phyloP scores from a whole-genome alignment of 2,888 invertebrate species.

The Ormyrus pomaceus region DNA sequence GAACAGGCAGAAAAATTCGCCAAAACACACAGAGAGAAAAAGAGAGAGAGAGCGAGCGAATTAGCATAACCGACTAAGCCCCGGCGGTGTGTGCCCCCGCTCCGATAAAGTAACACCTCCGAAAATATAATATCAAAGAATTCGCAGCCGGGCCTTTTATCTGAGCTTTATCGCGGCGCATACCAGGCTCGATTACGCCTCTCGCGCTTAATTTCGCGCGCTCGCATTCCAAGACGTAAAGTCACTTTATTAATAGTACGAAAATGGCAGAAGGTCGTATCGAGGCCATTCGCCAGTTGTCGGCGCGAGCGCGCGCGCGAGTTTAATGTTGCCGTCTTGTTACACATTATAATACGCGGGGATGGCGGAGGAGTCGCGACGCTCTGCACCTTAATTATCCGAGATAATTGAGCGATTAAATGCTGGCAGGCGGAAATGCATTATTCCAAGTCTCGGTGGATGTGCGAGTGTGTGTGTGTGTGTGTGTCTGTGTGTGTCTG shows the following conservation, averaged over 20 bases:
- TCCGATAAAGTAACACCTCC: too few species aligned
- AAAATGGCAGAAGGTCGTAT: conserved; percentile 45
- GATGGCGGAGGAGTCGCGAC: too few species aligned
- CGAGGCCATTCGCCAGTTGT: conserved; percentile 39
- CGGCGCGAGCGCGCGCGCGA: not conserved
- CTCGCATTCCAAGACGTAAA: conserved; percentile 38
- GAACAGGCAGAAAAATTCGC: too few species aligned
- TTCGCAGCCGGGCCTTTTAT: too few species aligned
- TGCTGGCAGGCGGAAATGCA: conserved; percentile 16
- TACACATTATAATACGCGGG: too few species aligned
- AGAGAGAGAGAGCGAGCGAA: too few species aligned
- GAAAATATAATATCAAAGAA: too few species aligned
- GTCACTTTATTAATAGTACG: conserved; percentile 52
- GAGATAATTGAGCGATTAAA: conserved; percentile 45
- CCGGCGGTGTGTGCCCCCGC: too few species aligned
- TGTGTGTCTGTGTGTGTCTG: not conserved
- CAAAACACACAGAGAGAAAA: too few species aligned
- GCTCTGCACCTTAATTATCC: conserved; percentile 27
- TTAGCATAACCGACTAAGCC: too few species aligned
- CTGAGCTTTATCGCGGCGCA: conserved; percentile 28
- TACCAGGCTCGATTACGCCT: conserved; percentile 28
- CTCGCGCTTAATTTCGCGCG: conserved; percentile 7
- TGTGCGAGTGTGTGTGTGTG: not conserved
- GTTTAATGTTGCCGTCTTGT: not conserved
- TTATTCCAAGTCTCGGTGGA: not conserved